Conservation (phyloP, 2,113 vertebrate species). For the Arenaria interpres region DNA sequence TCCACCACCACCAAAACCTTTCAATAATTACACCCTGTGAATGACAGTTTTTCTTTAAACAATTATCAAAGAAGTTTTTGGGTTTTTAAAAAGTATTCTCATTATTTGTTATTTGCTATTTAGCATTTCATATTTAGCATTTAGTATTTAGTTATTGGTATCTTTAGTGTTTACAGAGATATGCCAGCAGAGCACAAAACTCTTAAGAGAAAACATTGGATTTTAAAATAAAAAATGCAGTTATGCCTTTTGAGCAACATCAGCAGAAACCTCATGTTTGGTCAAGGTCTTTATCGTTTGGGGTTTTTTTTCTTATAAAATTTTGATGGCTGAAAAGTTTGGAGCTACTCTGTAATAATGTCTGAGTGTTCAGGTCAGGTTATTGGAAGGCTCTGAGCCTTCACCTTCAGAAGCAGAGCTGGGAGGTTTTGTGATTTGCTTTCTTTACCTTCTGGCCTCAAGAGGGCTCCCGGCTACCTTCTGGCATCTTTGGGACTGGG, state of each 20-base stretch:
- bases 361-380: not conserved
- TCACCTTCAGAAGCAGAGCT: not conserved
- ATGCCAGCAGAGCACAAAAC: not conserved
- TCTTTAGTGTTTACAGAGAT: not conserved
- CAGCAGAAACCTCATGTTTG: not conserved
- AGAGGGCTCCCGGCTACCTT: not conserved
- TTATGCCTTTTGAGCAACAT: not conserved
- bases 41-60: not conserved
- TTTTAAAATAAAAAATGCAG: not conserved
- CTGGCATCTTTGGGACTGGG: not conserved
- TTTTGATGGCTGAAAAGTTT: not conserved
- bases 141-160: not conserved
- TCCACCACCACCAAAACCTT: not conserved
- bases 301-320: not conserved
- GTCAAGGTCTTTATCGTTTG: not conserved
- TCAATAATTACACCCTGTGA: not conserved
- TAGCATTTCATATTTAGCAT: not conserved
- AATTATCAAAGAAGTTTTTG: not conserved
- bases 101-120: not conserved
- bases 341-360: not conserved
- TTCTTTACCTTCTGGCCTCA: not conserved
- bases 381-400: not conserved
- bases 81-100: not conserved
- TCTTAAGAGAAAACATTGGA: not conserved
- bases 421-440: not conserved